phyloP scores from a whole-genome alignment of 2,797 vertebrate species.

The Balearica regulorum region DNA sequence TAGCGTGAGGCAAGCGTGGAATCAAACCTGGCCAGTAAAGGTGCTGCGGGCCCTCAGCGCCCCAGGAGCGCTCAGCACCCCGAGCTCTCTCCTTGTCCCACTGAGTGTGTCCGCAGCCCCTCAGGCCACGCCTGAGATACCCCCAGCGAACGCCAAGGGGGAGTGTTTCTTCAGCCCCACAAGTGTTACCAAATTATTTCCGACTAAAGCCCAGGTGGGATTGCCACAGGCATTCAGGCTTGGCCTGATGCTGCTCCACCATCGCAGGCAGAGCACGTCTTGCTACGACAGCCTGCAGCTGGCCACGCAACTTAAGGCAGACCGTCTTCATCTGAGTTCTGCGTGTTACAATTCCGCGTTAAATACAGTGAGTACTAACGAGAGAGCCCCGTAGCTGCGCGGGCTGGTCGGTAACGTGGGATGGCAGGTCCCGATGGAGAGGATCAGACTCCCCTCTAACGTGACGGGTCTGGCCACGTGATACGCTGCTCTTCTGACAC shows the following conservation, averaged over 20 bases:
- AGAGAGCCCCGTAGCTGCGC: neutral
- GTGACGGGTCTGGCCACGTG: neutral
- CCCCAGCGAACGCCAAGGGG: rapidly evolving
- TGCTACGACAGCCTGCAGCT: neutral
- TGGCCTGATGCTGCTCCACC: neutral
- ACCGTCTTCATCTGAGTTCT: neutral
- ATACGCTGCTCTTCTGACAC: neutral
- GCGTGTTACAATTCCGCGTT: neutral
- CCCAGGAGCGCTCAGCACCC: neutral
- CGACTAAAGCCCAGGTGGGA: neutral
- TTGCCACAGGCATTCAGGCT: neutral
- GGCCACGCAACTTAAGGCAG: neutral
- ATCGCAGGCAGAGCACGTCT: neutral
- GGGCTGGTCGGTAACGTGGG: neutral
- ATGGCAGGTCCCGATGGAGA: neutral
- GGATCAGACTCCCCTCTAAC: neutral
- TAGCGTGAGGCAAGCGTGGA: neutral
- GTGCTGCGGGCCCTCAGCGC: too few relatives aligned
- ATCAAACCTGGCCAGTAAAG: neutral
- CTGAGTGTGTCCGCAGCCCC: neutral
- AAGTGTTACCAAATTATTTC: neutral
- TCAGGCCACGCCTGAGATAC: rapidly evolving
- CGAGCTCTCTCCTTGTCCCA: neutral
- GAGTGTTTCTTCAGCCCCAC: neutral
- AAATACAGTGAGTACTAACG: neutral